phyloP scores from a whole-genome alignment of 2,797 vertebrate genomes.

The Australoheros facetus region DNA sequence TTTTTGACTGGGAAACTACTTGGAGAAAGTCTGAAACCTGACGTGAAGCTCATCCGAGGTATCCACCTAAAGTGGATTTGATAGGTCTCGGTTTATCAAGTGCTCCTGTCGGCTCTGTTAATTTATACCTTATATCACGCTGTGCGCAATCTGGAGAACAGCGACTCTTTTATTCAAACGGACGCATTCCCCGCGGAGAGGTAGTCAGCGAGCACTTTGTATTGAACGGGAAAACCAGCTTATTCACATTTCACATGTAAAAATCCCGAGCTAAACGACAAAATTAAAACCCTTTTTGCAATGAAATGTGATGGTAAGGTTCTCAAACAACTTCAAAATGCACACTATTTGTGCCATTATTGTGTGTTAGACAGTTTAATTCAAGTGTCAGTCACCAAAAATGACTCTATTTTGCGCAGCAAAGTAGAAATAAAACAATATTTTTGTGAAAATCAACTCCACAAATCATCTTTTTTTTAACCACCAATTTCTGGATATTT shows the following conservation, averaged over 20 bases:
- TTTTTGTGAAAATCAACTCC: neutral
- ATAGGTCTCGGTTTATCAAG: constrained; percentile 42
- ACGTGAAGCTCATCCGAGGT: neutral
- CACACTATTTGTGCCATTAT: neutral
- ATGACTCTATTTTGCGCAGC: too few species aligned
- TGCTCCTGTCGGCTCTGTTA: constrained; percentile 47
- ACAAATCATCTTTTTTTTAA: neutral
- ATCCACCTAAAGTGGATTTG: neutral
- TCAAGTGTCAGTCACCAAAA: too few species aligned
- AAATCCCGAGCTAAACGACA: neutral
- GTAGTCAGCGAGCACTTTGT: constrained; percentile 22
- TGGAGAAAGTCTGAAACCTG: neutral
- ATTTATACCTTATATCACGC: constrained; percentile 46
- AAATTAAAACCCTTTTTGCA: neutral
- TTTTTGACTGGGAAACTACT: neutral
- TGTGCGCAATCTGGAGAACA: constrained; percentile 62
- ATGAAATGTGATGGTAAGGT: neutral
- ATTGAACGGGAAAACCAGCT: constrained; percentile 22
- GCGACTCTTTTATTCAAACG: constrained; percentile 49
- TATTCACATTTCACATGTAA: constrained; percentile 30
- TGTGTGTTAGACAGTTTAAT: neutral
- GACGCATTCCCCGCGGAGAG: constrained; percentile 48
- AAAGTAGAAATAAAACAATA: neutral
- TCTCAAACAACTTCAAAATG: neutral
- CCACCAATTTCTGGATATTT: neutral